phyloP scores from a whole-genome alignment of 2,888 invertebrate genomes.

The Sarcophaga carnaria region DNA sequence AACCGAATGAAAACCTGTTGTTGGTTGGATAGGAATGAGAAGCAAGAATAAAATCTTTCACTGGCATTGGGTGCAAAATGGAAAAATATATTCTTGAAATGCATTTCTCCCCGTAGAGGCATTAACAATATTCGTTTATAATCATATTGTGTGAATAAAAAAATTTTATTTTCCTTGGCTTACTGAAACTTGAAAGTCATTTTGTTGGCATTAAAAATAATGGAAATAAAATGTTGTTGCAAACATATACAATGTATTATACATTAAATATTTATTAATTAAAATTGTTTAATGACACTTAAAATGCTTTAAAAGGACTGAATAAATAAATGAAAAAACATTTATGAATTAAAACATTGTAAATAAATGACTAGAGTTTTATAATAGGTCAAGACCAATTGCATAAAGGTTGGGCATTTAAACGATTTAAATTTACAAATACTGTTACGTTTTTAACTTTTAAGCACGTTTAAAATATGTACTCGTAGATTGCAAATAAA shows the following conservation, averaged over 20 bases:
- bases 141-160: background rate
- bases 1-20: conserved; percentile 1
- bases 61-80: background rate
- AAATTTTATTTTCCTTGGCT: background rate
- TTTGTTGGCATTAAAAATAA: background rate
- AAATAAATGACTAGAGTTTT: background rate
- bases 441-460: no score
- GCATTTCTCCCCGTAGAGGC: conserved; percentile 18
- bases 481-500: no score
- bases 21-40: background rate
- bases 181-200: background rate
- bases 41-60: conserved; percentile 3
- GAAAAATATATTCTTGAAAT: conserved; percentile 1
- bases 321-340: background rate
- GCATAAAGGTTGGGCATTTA: no score
- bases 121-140: conserved; percentile 1
- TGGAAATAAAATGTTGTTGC: conserved; percentile 5
- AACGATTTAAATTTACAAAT: no score
- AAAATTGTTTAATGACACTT: conserved; percentile 23
- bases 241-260: background rate
- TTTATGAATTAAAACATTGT: no score
- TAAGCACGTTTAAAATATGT: no score
- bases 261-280: conserved; percentile 18
- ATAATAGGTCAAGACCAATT: background rate
- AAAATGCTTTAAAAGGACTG: background rate